These are phyloP conservation scores for Clarias macrocephalus DNA, from an alignment of 2,113 vertebrate genomes.

Conservation along the genomic window DNA sequence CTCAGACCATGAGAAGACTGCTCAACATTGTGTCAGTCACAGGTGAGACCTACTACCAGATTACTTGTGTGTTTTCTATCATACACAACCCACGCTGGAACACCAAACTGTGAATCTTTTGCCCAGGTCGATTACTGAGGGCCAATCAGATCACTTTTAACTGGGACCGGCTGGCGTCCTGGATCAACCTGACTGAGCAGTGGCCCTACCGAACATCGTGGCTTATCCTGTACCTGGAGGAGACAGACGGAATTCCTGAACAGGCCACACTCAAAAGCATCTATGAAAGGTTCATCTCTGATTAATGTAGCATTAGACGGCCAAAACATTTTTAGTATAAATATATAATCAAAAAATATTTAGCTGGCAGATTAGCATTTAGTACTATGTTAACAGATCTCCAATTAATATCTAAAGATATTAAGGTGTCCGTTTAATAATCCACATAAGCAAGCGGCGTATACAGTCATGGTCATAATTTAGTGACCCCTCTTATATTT, in stretches of 20 bases:
- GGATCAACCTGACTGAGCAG: slow-evolving; percentile 98
- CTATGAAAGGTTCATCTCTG: slow-evolving; percentile 83
- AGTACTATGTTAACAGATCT: background rate
- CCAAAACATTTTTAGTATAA: background rate
- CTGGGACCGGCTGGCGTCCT: slow-evolving; percentile 95
- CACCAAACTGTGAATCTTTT: background rate
- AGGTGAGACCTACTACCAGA: slow-evolving; percentile 66
- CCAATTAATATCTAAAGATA: background rate
- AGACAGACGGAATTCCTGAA: slow-evolving; percentile 87
- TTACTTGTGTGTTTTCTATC: background rate
- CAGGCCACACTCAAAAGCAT: slow-evolving; percentile 88
- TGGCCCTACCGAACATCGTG: slow-evolving; percentile 98
- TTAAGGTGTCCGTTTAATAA: background rate
- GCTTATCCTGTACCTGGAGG: slow-evolving; percentile 93
- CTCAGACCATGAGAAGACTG: slow-evolving; percentile 93
- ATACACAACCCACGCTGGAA: background rate
- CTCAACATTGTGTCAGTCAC: slow-evolving; percentile 98
- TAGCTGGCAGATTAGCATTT: background rate
- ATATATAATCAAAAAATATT: background rate
- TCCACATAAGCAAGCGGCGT: background rate
- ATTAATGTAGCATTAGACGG: background rate
- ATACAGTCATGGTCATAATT: no score
- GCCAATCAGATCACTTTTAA: slow-evolving; percentile 97
- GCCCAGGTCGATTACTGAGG: slow-evolving; percentile 85
- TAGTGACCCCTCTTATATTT: no score